These are phyloP conservation scores for Hirtodrosophila histrioides DNA, from an alignment of 2,888 invertebrate species.

Conservation along the genomic window DNA sequence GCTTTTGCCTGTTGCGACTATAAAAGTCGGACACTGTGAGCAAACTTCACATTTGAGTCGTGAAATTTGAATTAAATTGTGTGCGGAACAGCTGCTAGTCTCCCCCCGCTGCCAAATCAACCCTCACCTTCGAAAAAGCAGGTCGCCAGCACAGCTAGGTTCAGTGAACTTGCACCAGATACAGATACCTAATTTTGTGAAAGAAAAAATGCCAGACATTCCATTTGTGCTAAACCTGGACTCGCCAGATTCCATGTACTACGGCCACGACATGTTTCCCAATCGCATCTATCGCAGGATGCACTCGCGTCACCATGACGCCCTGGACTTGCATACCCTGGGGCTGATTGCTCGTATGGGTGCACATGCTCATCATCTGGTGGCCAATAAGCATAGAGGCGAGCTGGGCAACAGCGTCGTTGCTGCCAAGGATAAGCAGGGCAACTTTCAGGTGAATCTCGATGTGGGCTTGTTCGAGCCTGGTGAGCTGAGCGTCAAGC, in stretches of 20 bases:
- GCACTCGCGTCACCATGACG: slow-evolving; percentile 74
- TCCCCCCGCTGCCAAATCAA: slow-evolving; percentile 32
- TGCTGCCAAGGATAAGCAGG: slow-evolving; percentile 85
- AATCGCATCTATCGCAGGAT: slow-evolving; percentile 76
- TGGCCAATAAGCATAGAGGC: slow-evolving; percentile 52
- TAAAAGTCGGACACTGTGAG: slow-evolving; percentile 40
- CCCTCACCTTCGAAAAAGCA: slow-evolving; percentile 49
- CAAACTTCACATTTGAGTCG: slow-evolving; percentile 60
- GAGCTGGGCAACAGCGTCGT: slow-evolving; percentile 50
- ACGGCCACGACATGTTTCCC: slow-evolving; percentile 81
- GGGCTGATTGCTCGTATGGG: slow-evolving; percentile 78
- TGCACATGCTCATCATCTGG: slow-evolving; percentile 74
- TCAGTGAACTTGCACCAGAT: slow-evolving; percentile 68
- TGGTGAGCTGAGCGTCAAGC: slow-evolving; percentile 89
- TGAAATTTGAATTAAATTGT: slow-evolving; percentile 41
- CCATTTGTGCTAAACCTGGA: slow-evolving; percentile 81
- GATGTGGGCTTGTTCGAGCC: slow-evolving; percentile 90
- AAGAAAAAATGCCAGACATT: slow-evolving; percentile 73
- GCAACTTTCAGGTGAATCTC: slow-evolving; percentile 87
- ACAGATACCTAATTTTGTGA: slow-evolving; percentile 45
- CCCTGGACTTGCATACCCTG: slow-evolving; percentile 77
- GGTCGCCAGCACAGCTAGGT: slow-evolving; percentile 45
- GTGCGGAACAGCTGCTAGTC: background rate
- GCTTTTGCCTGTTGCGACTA: slow-evolving; percentile 46
- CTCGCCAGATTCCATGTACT: slow-evolving; percentile 73